phyloP scores from a whole-genome alignment of 1,140 invertebrate genomes.

The Anoplolepis gracilipes region DNA sequence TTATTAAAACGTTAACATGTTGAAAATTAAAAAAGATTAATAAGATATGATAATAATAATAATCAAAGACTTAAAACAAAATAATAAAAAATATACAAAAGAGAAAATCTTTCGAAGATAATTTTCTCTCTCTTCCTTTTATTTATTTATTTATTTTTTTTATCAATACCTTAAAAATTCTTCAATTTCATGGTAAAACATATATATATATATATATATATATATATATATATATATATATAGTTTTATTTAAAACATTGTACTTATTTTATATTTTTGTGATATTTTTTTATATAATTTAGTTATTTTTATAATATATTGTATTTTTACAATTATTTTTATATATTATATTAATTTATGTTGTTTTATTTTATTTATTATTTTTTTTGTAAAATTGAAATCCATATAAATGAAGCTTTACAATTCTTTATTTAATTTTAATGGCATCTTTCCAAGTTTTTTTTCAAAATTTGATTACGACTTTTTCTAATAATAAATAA shows the following conservation, averaged over 20 bases:
- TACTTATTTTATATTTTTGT: background rate
- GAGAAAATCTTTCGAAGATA: background rate
- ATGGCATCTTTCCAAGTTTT: background rate
- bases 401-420: background rate
- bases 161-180: background rate
- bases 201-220: too few species aligned
- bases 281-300: background rate
- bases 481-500: background rate
- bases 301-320: background rate
- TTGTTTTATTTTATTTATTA: background rate
- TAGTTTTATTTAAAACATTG: too few species aligned
- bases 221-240: too few species aligned
- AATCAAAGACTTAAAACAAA: constrained; percentile 5
- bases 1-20: background rate
- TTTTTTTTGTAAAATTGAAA: background rate
- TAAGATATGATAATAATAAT: background rate
- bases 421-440: background rate
- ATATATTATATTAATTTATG: background rate
- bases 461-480: background rate
- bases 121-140: background rate
- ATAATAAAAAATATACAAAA: background rate
- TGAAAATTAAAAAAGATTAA: background rate
- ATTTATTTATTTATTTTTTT: too few species aligned
- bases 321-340: too few species aligned
- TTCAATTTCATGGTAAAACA: too few species aligned